Base-by-base conservation (phyloP, 2,113 vertebrate genomes). In the Cacatua alba region DNA sequence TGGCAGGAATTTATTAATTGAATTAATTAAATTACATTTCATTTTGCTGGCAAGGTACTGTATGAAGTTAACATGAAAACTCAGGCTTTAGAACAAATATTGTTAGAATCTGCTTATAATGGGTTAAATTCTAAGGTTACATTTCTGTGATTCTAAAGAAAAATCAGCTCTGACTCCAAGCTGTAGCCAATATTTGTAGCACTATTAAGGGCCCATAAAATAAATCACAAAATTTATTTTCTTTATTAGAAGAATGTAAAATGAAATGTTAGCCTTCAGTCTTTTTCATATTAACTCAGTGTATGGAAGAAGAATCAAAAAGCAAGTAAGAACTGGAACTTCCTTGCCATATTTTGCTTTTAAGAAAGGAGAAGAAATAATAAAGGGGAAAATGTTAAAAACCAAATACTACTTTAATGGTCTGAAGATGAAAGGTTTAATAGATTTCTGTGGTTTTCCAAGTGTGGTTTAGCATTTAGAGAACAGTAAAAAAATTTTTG, bases 251-350 rank as follows among this genome's bases (percentile, higher is more conserved):
- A 64, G 37, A 51, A 91, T 31, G 12, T 91, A 76, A 96, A 96
- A 93, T 24, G 62, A 94, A 95, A 90, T 85, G 52, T 71, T 95
- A 93, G 85, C 60, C 91, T 87, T 79, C 78, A 90, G 39, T 8
- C 35, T 71, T 87, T 91, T 72, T 55, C 52, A n/a, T 60, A 60
- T 79, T 82, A 91, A 85, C 12, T 17, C 48, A 70, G 6, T 33
- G 28, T 37, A 59, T 33, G 79, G 68, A 93, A 90, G 64, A 94
- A 90, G 41, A 83, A 84, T 67, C 76, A 37, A 90, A 95, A 86
- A 68, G 17, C 10, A 7, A 11, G 4, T 9, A 67, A 67, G 51
- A 68, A 68, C 69, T 53, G 25, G 25, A 67, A 84, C 23, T 82
- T 82, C 43, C 10, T 82, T 43, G 10, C 55, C n/a, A 26, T 62